Evolutionary conservation across 2,797 vertebrate genomes (phyloP).

Genomic region (Acanthis flammea): DNA sequence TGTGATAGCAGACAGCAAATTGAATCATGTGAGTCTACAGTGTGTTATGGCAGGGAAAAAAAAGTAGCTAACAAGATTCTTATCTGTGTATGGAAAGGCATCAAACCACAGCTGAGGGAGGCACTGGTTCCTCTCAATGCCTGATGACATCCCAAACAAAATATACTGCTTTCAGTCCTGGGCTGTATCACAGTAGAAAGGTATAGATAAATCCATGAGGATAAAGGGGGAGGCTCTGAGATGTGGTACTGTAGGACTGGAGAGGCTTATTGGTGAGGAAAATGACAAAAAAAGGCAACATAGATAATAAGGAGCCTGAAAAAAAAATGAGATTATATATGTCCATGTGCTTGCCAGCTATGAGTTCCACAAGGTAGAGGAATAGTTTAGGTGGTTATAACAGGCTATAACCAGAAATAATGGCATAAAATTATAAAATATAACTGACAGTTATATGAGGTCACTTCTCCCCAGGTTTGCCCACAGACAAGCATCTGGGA

Average conservation of each 20-base stretch:
- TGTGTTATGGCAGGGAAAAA: neutral
- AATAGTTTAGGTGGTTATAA: neutral
- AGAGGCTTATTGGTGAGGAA: neutral
- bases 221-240: neutral
- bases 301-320: neutral
- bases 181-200: neutral
- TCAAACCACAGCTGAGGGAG: neutral
- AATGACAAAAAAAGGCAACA: neutral
- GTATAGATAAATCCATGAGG: neutral
- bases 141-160: conserved; percentile 22
- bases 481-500: neutral
- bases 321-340: neutral
- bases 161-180: neutral
- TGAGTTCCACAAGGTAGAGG: neutral
- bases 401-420: neutral
- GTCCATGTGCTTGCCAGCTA: neutral
- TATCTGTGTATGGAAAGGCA: neutral
- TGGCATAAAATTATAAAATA: neutral
- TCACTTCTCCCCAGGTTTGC: neutral
- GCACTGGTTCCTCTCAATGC: neutral
- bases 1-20: neutral
- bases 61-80: neutral
- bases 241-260: neutral
- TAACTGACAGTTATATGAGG: neutral
- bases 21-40: neutral